Conservation (phyloP, 2,888 invertebrate genomes). For the Arenicola marina region DNA sequence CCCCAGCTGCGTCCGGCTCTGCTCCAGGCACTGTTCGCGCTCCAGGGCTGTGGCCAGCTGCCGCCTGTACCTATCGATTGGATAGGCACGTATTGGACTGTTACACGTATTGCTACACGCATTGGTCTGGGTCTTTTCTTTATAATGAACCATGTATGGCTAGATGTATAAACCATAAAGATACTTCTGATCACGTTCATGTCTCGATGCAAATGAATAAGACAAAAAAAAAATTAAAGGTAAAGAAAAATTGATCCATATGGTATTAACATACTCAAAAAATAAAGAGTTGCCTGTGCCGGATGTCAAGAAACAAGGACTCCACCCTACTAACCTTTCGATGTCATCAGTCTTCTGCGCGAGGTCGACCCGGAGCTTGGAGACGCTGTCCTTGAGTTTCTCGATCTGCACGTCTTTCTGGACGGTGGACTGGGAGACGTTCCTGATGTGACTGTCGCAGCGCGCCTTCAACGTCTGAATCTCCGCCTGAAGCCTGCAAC, state of each 20-base stretch:
- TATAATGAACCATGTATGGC: no score
- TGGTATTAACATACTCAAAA: no score
- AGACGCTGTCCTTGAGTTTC: conserved; percentile 42
- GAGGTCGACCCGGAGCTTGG: conserved; percentile 44
- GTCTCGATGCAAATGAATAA: no score
- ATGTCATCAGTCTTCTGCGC: conserved; percentile 50
- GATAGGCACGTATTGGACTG: no score
- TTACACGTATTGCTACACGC: no score
- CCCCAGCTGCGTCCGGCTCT: conserved; percentile 50
- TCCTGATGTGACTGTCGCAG: conserved; percentile 46
- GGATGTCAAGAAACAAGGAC: no score
- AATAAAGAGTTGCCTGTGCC: no score
- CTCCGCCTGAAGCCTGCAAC: conserved; percentile 45
- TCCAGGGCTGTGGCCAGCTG: conserved; percentile 48
- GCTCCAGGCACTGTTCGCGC: conserved; percentile 48
- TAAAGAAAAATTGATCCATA: no score
- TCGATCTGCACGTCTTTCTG: conserved; percentile 45
- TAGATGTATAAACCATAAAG: no score
- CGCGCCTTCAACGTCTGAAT: conserved; percentile 41
- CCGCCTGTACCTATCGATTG: conserved; percentile 53
- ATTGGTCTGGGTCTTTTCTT: no score
- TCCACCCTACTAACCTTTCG: conserved; percentile 48
- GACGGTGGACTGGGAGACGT: conserved; percentile 45
- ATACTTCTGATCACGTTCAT: no score
- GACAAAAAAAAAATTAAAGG: no score